Evolutionary conservation across 2,113 vertebrate species (phyloP), one percentile per base, ranked within the genome.

Genomic region (Entelurus aequoreus): DNA sequence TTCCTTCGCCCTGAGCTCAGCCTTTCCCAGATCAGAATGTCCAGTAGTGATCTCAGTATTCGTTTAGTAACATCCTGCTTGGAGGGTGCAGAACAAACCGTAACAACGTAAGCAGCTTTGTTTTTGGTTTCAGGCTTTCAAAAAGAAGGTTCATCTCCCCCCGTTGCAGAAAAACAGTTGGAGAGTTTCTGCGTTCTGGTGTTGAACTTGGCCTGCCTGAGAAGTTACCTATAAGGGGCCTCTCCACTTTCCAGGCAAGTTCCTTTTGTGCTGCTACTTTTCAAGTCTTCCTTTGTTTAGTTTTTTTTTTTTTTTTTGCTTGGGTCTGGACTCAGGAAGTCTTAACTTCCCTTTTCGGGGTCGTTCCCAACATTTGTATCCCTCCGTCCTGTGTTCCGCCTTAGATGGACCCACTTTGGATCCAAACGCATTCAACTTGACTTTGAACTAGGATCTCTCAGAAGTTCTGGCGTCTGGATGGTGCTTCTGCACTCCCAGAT

Each of bases 401-500:
- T 59, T 35, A 19, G 16, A 65, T 19, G 63, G 47, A 2, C 6
- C 14, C 48, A 48, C 48, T 48, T 16, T 15, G 8, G 7, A 16
- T 16, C 42, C 42, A 12, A 46, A 12, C 3, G 42, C 12, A 11
- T 46, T 12, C 3, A 46, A 46, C 42, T 46, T 46, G 10, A 46
- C 10, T 46, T 46, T 46, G 42, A 46, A 7, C 14, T 16, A 16
- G 15, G 8, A 52, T 4, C 16, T 11, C 9, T 16, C 37, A 42
- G 8, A 40, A 40, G 14, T 55, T 38, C 10, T 13, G 7, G 52
- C 35, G 1, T 19, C 15, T 57, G 52, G 35, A 54, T 37, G 37
- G 13, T 15, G 53, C 63, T 60, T 63, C 72, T 62, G 71, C 49
- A 38, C 19, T 66, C 49, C 71, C 87, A 82, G 81, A 83, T 83